Percentiles rank a stretch among this genome's conserved stretches.
phyloP scores from a whole-genome alignment of 2,113 vertebrate genomes.

The Sarotherodon lohbergeri region DNA sequence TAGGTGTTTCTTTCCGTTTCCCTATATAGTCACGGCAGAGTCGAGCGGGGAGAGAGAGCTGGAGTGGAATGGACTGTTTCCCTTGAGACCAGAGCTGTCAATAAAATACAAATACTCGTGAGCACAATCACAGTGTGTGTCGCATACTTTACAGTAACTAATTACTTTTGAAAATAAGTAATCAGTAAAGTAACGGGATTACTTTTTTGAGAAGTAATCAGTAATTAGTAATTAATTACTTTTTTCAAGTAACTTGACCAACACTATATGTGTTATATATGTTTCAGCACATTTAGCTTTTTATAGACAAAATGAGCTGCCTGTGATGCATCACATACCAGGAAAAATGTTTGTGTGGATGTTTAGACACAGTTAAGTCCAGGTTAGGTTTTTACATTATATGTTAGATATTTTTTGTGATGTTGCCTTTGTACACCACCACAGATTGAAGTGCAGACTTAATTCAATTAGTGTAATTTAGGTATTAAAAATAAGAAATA shows the following conservation, averaged over 20 bases:
- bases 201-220: no score
- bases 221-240: no score
- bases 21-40: no score
- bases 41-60: no score
- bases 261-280: not conserved
- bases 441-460: not conserved
- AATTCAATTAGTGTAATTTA: not conserved
- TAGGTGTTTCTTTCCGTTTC: no score
- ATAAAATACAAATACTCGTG: no score
- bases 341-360: not conserved
- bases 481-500: not conserved
- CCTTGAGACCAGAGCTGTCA: no score
- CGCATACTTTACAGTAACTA: no score
- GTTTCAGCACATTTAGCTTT: not conserved
- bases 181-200: no score
- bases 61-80: no score
- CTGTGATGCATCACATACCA: not conserved
- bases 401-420: not conserved
- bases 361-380: not conserved
- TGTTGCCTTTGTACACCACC: not conserved
- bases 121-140: no score
- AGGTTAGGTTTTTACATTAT: not conserved
- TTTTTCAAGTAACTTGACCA: not conserved
- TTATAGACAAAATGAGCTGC: not conserved
- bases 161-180: no score